A percentile compares a stretch with the other conserved stretches of the same genome.
phyloP scores from a whole-genome alignment of 2,797 vertebrate genomes.

The Vultur gryphus region DNA sequence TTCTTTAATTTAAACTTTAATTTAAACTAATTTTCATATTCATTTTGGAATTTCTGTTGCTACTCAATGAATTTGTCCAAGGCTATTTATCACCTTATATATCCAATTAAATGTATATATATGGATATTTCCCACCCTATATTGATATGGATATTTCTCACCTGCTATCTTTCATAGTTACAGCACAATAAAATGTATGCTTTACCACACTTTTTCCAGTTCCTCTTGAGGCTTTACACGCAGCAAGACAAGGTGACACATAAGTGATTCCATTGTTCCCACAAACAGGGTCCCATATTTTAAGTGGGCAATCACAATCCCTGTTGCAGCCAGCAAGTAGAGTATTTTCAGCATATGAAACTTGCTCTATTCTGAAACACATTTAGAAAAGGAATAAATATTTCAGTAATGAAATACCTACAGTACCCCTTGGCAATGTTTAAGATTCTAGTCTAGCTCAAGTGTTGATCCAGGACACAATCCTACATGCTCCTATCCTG shows the following conservation, averaged over 20 bases:
- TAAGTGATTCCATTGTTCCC: conserved; percentile 85
- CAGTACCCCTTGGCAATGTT: background rate
- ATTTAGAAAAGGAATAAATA: background rate
- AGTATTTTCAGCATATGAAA: conserved; percentile 60
- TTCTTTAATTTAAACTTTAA: background rate
- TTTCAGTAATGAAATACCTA: background rate
- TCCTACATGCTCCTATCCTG: background rate
- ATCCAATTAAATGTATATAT: background rate
- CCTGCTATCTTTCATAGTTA: background rate
- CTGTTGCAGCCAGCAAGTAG: conserved; percentile 83
- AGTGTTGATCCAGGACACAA: background rate
- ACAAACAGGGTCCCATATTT: conserved; percentile 91
- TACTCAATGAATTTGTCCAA: background rate
- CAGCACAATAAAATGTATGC: background rate
- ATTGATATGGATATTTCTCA: background rate
- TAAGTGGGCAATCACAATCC: conserved; percentile 72
- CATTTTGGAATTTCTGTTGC: background rate
- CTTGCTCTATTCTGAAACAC: conserved; percentile 72
- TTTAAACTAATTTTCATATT: background rate
- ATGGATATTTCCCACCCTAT: background rate
- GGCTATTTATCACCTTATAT: background rate
- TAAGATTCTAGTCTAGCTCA: background rate
- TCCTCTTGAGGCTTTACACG: conserved; percentile 82
- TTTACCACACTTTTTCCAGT: conserved; percentile 82
- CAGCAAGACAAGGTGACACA: conserved; percentile 89